Base-by-base conservation (phyloP, 2,113 vertebrate species). In the Eptesicus fuscus region DNA sequence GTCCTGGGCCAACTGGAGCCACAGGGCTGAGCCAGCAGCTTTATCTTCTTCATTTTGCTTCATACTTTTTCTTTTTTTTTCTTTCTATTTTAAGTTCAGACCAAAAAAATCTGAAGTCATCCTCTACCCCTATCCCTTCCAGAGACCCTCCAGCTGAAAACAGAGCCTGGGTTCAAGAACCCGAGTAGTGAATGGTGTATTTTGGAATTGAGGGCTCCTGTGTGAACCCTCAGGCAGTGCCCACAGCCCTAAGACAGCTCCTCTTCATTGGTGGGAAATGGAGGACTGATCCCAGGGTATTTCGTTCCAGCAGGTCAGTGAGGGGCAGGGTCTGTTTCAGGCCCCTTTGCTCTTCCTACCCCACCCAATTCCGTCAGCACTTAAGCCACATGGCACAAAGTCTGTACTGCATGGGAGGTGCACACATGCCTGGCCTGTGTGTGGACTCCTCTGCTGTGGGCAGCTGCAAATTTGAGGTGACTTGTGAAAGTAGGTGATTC, bases 301-400 rank as follows among this genome's bases (percentile, higher is more conserved):
- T 7, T 2, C 44, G 6, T 84, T 80, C 61, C 35, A 59, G 9
- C 37, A 25, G 73, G 92, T 44, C 95, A 91, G 63, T 65, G 83
- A 79, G 73, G 5, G 8, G 51, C 73, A 61, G 40, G 67, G 71
- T 47, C 1, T 28, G 30, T 6, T 30, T 13, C 70, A 63, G 80
- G 85, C 51, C 47, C 44, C 40, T 88, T 61, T 65, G 86, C 49
- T 42, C 17, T 40, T 63, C 74, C 44, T 44, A 0, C 94, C 70
- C 82, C 82, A 35, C 20, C 11, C 59, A 35, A 49, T 80, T 32
- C 92, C 97, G 96, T 98, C 98, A 98, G 99, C 99, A 99, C 99
- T 99, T 99, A 98, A 98, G 98, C 98, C 98, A 98, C 98, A 97
- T 86, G 98, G 99, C 98, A 96, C 98, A 98, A 99, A 98, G 99